Evolutionary conservation across 1,140 invertebrate genomes (phyloP).

Genomic region (Trachelipus rathkii): DNA sequence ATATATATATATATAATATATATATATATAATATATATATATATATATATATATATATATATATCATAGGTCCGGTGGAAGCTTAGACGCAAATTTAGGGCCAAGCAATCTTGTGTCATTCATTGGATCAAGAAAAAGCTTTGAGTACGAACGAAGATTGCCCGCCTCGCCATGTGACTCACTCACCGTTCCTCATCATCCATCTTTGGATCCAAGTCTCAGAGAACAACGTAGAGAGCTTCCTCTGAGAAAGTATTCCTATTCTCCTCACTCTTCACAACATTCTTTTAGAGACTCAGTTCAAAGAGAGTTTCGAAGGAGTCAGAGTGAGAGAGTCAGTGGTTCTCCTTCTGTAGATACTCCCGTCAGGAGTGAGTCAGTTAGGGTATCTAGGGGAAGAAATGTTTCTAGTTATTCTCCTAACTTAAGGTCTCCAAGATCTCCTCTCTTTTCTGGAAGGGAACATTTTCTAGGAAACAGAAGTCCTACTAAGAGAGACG

Average conservation of each 20-base stretch:
- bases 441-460: neutral
- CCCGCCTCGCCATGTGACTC: neutral
- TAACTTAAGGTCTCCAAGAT: neutral
- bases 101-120: neutral
- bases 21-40: too few relatives aligned
- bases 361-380: slow-evolving; percentile 3
- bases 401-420: neutral
- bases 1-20: too few relatives aligned
- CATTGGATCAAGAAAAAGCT: neutral
- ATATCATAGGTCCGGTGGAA: neutral
- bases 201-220: neutral
- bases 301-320: neutral
- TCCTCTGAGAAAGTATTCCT: neutral
- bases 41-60: too few relatives aligned
- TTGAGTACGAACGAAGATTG: neutral
- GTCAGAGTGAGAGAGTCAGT: slow-evolving; percentile 1
- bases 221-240: neutral
- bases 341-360: neutral
- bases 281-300: neutral
- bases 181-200: neutral
- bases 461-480: neutral
- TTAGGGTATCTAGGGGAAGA: neutral
- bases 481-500: neutral
- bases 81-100: neutral
- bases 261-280: neutral